Percentiles rank a stretch among this genome's conserved stretches.
These are phyloP conservation scores for Cyrtodaria siliqua DNA, from an alignment of 2,888 invertebrate genomes.

Conservation along the genomic window DNA sequence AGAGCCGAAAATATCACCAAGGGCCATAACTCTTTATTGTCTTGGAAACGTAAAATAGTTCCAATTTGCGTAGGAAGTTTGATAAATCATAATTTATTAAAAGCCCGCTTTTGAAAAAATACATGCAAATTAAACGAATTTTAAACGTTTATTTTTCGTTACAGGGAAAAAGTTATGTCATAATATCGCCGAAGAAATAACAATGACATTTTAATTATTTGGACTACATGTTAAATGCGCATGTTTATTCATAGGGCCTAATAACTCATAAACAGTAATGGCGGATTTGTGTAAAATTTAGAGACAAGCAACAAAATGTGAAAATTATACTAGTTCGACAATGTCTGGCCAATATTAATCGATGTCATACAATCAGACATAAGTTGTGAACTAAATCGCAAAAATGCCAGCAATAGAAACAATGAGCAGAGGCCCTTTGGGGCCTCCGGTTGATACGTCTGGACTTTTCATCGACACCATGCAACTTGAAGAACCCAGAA, in stretches of 20 bases:
- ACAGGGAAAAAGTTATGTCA: neutral
- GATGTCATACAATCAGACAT: slow-evolving; percentile 38
- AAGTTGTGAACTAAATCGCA: slow-evolving; percentile 15
- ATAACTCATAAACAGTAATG: slow-evolving; percentile 52
- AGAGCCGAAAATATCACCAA: neutral
- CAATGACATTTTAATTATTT: too few species aligned
- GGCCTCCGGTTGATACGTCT: slow-evolving; percentile 46
- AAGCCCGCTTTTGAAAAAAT: too few species aligned
- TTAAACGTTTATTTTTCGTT: too few species aligned
- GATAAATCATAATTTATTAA: too few species aligned
- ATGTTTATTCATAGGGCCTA: neutral
- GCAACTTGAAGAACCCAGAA: slow-evolving; percentile 81
- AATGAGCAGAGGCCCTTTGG: slow-evolving; percentile 66
- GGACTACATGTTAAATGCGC: neutral
- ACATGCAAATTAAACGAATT: too few species aligned
- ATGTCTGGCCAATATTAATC: neutral
- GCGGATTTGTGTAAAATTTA: slow-evolving; percentile 13
- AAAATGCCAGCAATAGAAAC: slow-evolving; percentile 69
- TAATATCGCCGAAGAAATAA: neutral
- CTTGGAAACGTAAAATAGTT: slow-evolving; percentile 45
- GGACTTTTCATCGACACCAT: slow-evolving; percentile 78
- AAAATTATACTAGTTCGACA: neutral
- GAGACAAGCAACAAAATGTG: slow-evolving; percentile 1
- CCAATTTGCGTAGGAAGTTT: neutral
- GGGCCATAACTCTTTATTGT: slow-evolving; percentile 46